A percentile compares a stretch with the other conserved stretches of the same genome.
Conservation (phyloP, 2,113 vertebrate species). For the Malurus cyaneus region DNA sequence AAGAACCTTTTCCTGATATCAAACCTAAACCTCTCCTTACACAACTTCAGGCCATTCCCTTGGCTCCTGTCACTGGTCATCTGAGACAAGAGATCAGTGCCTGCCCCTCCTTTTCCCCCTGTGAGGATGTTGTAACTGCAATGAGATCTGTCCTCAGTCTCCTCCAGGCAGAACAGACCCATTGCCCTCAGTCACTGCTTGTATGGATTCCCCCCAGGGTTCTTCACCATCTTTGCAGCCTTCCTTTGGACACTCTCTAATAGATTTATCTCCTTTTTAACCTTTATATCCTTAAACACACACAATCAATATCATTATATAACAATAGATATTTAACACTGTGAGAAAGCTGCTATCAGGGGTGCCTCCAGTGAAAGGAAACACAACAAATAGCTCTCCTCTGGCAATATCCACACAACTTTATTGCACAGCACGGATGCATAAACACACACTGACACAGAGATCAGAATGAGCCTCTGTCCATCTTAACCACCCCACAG, state of each 20-base stretch:
- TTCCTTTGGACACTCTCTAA: neutral
- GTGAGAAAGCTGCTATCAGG: neutral
- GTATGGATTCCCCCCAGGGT: neutral
- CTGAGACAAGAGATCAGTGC: neutral
- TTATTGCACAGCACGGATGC: neutral
- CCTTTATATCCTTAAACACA: neutral
- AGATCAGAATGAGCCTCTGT: neutral
- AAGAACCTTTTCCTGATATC: neutral
- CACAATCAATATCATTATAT: neutral
- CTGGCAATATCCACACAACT: neutral
- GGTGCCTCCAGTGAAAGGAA: neutral
- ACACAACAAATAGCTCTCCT: neutral
- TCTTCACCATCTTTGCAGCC: neutral
- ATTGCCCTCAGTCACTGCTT: neutral
- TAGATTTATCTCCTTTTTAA: neutral
- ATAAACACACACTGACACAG: accelerated
- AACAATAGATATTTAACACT: neutral
- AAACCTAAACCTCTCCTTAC: neutral
- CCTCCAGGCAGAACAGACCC: neutral
- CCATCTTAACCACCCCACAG: neutral
- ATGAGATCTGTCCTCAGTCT: neutral
- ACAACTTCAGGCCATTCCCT: neutral
- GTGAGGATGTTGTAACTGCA: neutral
- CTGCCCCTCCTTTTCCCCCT: neutral
- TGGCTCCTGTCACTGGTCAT: neutral